phyloP scores from a whole-genome alignment of 2,113 vertebrate species.

The Callospermophilus lateralis region DNA sequence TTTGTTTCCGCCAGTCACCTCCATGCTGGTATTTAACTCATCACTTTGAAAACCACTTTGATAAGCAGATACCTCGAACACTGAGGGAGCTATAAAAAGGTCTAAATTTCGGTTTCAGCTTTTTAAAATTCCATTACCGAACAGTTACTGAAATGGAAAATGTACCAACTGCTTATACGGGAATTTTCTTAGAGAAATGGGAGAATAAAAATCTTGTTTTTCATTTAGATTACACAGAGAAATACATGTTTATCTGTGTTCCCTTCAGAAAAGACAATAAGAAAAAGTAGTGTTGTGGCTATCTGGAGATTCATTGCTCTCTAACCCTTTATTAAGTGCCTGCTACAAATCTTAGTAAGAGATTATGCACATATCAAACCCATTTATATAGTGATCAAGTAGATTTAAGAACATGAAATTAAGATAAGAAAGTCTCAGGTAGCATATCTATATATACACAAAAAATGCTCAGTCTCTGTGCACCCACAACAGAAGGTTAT shows the following conservation, averaged over 20 bases:
- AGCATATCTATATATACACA: slow-evolving; percentile 45
- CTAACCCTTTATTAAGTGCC: slow-evolving; percentile 75
- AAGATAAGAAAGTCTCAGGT: slow-evolving; percentile 54
- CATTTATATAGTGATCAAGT: slow-evolving; percentile 51
- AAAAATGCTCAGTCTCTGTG: background rate
- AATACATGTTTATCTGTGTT: slow-evolving; percentile 59
- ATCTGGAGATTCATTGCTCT: slow-evolving; percentile 51
- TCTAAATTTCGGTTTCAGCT: slow-evolving; percentile 57
- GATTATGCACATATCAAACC: slow-evolving; percentile 49
- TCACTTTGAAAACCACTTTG: slow-evolving; percentile 69
- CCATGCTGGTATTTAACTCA: slow-evolving; percentile 51
- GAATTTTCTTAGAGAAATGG: slow-evolving; percentile 71
- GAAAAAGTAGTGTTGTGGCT: slow-evolving; percentile 48
- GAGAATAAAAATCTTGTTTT: slow-evolving; percentile 55
- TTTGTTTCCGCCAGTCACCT: slow-evolving; percentile 64
- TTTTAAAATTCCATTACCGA: slow-evolving; percentile 73
- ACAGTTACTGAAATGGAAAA: slow-evolving; percentile 56
- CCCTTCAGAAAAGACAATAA: slow-evolving; percentile 61
- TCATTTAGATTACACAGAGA: slow-evolving; percentile 69
- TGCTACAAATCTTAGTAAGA: slow-evolving; percentile 76
- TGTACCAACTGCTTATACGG: slow-evolving; percentile 54
- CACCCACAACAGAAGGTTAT: background rate
- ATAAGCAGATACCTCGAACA: slow-evolving; percentile 64
- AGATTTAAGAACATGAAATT: slow-evolving; percentile 58
- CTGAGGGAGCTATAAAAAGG: slow-evolving; percentile 40